Conservation (phyloP, 2,888 invertebrate species). For the Stramonita haemastoma region DNA sequence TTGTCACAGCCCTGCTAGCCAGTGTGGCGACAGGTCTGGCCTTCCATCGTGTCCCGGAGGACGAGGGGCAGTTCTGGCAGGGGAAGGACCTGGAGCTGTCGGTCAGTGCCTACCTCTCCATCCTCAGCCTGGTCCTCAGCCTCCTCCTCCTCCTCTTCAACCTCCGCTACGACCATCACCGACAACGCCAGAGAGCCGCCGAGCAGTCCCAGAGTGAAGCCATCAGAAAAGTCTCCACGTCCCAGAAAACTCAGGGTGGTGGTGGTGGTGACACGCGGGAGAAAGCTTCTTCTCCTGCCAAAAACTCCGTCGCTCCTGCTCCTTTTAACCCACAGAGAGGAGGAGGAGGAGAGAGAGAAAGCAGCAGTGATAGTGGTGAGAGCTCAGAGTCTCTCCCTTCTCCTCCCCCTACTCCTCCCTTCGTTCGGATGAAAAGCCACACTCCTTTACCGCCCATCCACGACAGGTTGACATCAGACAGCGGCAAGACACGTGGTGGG, state of each 20-base stretch:
- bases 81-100: neutral
- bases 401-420: no score
- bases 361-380: no score
- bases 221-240: neutral
- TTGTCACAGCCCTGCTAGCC: neutral
- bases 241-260: neutral
- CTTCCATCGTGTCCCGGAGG: neutral
- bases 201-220: neutral
- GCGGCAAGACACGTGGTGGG: no score
- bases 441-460: no score
- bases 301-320: neutral
- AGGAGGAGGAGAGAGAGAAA: no score
- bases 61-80: slow-evolving; percentile 1
- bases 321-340: neutral
- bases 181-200: neutral
- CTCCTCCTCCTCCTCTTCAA: neutral
- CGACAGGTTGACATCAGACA: no score
- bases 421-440: no score
- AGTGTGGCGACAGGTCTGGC: neutral
- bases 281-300: neutral
- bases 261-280: neutral
- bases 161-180: neutral
- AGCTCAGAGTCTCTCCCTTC: no score
- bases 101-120: neutral
- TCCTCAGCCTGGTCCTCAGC: neutral